A percentile compares a stretch with the other conserved stretches of the same genome.
Conservation (phyloP, 2,888 invertebrate species). For the Coecobrya sp. region DNA sequence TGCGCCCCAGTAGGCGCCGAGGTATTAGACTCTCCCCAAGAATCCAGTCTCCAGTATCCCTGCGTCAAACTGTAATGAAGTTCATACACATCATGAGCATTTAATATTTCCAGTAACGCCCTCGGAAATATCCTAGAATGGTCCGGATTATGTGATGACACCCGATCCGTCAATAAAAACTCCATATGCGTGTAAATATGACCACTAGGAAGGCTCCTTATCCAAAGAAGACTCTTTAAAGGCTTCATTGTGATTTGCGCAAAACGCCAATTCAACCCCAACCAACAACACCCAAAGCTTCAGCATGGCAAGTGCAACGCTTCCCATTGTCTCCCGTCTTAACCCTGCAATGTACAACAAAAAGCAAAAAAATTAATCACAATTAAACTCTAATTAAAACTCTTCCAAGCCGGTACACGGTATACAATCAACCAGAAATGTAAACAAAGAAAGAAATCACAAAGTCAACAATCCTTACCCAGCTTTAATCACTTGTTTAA, state of each 20-base stretch:
- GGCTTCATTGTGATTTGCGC: constrained; percentile 89
- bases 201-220: constrained; percentile 94
- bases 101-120: constrained; percentile 95
- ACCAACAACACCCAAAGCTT: not conserved
- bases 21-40: constrained; percentile 97
- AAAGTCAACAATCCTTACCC: too few relatives aligned
- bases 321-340: too few relatives aligned
- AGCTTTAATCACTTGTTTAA: too few relatives aligned
- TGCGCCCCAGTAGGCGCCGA: constrained; percentile 98
- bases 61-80: constrained; percentile 97
- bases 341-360: not conserved
- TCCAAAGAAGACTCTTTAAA: constrained; percentile 96
- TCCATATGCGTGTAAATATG: constrained; percentile 97
- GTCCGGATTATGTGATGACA: constrained; percentile 87
- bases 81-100: constrained; percentile 95
- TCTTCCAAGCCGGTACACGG: too few relatives aligned
- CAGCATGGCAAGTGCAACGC: too few relatives aligned
- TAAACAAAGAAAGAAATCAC: too few relatives aligned
- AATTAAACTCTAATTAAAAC: too few relatives aligned
- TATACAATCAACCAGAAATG: too few relatives aligned
- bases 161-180: constrained; percentile 90
- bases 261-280: not conserved
- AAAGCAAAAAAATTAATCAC: not conserved
- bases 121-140: constrained; percentile 96
- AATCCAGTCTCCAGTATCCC: constrained; percentile 97